Conservation (phyloP, 2,888 invertebrate genomes). For the Fissipunctia ypsillon region DNA sequence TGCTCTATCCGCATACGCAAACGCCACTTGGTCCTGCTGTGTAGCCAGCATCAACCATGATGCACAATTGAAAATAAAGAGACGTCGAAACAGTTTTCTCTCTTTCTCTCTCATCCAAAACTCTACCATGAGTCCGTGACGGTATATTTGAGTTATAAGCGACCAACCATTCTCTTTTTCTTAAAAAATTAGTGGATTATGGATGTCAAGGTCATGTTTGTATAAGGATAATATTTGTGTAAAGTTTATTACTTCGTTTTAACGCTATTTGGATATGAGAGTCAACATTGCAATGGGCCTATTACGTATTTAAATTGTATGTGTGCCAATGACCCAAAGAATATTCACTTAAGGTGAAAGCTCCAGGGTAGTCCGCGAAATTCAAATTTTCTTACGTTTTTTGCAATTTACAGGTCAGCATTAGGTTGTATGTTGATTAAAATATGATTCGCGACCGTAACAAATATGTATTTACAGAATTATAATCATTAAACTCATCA, state of each 20-base stretch:
- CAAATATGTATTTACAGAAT: no score
- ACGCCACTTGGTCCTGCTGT: background rate
- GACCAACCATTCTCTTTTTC: slow-evolving; percentile 42
- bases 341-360: slow-evolving; percentile 1
- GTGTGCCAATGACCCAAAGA: slow-evolving; percentile 34
- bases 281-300: slow-evolving; percentile 33
- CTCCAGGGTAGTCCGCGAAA: no score
- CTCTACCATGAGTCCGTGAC: background rate
- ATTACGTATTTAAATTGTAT: slow-evolving; percentile 12
- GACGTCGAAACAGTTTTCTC: background rate
- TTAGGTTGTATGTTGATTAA: no score
- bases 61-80: background rate
- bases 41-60: background rate
- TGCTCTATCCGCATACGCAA: background rate
- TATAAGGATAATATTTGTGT: slow-evolving; percentile 41
- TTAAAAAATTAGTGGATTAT: slow-evolving; percentile 39
- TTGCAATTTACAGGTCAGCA: no score
- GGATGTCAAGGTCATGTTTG: slow-evolving; percentile 36
- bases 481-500: no score
- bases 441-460: no score
- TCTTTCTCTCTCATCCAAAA: background rate
- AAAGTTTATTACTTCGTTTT: slow-evolving; percentile 34
- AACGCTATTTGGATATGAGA: slow-evolving; percentile 23
- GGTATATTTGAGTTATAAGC: background rate
- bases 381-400: no score